Evolutionary conservation across 2,113 vertebrate genomes (phyloP).

Genomic region (Heteronetta atricapilla): DNA sequence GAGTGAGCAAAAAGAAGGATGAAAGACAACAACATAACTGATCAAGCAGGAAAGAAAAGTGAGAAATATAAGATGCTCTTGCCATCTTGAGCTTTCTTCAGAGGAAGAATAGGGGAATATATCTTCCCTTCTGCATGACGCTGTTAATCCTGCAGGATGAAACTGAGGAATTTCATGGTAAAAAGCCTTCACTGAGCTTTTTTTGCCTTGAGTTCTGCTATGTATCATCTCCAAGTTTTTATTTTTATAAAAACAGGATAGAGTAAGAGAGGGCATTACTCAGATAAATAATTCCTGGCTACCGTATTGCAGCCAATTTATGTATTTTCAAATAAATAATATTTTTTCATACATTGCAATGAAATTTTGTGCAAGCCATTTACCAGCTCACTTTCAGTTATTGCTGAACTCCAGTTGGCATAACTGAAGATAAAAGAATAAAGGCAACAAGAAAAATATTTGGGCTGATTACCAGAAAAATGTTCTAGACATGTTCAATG

Average conservation of each 20-base stretch:
- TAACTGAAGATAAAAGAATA: neutral
- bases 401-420: neutral
- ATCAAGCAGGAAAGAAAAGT: neutral
- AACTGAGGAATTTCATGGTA: neutral
- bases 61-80: neutral
- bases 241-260: neutral
- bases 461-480: neutral
- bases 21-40: neutral
- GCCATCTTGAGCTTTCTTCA: neutral
- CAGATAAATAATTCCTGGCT: neutral
- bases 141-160: neutral
- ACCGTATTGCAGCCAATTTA: neutral
- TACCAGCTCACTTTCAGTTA: neutral
- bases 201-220: neutral
- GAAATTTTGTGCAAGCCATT: neutral
- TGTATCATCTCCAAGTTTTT: neutral
- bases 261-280: neutral
- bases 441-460: neutral
- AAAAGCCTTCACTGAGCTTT: neutral
- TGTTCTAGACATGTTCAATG: neutral
- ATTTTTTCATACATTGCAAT: neutral
- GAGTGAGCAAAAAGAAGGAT: neutral
- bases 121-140: neutral
- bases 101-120: neutral
- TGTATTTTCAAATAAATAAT: neutral